Evolutionary conservation across 2,888 invertebrate genomes (phyloP), one percentile per base, ranked within the genome.

Genomic region (Danaus chrysippus): DNA sequence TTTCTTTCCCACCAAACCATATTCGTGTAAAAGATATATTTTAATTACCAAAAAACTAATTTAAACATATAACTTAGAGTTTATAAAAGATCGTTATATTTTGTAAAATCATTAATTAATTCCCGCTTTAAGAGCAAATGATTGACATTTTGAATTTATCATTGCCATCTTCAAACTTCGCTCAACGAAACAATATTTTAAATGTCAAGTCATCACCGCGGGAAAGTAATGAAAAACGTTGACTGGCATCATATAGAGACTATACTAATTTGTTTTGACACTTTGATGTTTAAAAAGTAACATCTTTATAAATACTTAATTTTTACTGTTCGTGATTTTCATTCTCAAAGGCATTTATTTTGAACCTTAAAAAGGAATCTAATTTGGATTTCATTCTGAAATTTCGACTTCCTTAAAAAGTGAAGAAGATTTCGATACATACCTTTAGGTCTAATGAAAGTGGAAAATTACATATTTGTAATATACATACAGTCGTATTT

Each of bases 131-230:
- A 10, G n/a, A 12, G n/a, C 17, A 11, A 49, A 49, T 17, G 49
- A 49, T 49, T 49, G 49, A 17, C 49, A 9, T 49, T 15, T 49
- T 49, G 11, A 49, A 49, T 49, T 49, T 49, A 49, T 49, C 49
- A 17, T 49, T 49, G 49, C 49, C 49, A 17, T 49, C 15, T 49
- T 49, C 49, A 15, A 49, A 49, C 49, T 49, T 49, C 11, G 17
- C 49, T 49, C 11, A 10, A 17, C 49, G 17, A 17, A 49, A 49
- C 49, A 49, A 49, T 49, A 49, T 49, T 49, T 49, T 17, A 49
- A 49, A 49, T 10, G 49, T 49, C 49, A 49, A 9, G 49, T 49
- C 49, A 49, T 49, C 15, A 49, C 17, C 10, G 17, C 11, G 15
- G 17, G 17, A 49, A 49, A 10, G 17, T 49, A 49, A 49, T 49